phyloP scores from a whole-genome alignment of 2,797 vertebrate genomes.

The Australoheros facetus region DNA sequence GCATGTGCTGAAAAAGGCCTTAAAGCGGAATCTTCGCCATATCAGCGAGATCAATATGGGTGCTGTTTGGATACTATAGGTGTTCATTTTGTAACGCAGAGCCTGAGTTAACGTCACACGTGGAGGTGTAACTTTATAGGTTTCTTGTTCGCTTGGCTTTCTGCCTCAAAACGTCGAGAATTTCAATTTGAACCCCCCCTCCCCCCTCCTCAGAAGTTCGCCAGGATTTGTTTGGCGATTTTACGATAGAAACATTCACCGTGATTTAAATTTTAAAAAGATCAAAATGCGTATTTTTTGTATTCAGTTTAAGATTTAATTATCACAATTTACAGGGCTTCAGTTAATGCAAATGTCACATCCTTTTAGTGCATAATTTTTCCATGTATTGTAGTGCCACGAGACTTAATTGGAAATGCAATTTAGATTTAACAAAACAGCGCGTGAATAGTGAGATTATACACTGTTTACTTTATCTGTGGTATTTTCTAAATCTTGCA shows the following conservation, averaged over 20 bases:
- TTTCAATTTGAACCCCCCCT: neutral
- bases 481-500: neutral
- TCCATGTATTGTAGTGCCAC: neutral
- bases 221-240: neutral
- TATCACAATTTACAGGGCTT: neutral
- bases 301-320: neutral
- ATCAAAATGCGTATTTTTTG: neutral
- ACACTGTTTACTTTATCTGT: neutral
- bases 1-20: conserved; percentile 14
- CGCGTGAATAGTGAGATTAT: neutral
- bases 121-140: neutral
- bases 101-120: neutral
- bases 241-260: neutral
- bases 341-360: neutral
- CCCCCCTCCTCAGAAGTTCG: neutral
- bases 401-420: neutral
- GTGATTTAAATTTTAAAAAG: neutral
- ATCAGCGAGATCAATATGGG: conserved; percentile 4
- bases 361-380: conserved; percentile 1
- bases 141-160: neutral
- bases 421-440: conserved; percentile 5
- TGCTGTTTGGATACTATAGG: conserved; percentile 38
- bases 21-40: conserved; percentile 32
- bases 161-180: neutral
- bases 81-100: conserved; percentile 38